A percentile compares a stretch with the other conserved stretches of the same genome.
Conservation (phyloP, 2,888 invertebrate species). For the Escarpia spicata region DNA sequence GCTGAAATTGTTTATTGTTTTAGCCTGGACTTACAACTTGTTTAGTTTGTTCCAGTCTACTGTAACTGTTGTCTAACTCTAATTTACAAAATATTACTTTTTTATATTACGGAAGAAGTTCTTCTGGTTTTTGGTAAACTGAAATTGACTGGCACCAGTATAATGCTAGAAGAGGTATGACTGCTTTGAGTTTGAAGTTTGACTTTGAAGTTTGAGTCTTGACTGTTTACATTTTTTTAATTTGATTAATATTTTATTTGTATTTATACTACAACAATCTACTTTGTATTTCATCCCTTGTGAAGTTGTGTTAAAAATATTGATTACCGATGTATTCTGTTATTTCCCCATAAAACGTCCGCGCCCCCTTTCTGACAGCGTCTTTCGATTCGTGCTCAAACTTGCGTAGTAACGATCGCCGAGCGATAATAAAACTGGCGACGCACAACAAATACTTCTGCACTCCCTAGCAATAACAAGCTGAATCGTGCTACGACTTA, state of each 20-base stretch:
- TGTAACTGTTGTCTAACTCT: too few relatives aligned
- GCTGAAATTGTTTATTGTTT: too few relatives aligned
- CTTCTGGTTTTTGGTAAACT: too few relatives aligned
- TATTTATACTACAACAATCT: background rate
- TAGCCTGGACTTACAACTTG: too few relatives aligned
- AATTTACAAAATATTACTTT: too few relatives aligned
- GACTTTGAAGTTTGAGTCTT: too few relatives aligned
- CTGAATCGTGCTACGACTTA: background rate
- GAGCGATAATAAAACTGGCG: constrained; percentile 1
- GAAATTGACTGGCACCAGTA: too few relatives aligned
- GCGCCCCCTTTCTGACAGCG: constrained; percentile 14
- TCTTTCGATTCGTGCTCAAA: background rate
- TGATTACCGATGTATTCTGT: constrained; percentile 6
- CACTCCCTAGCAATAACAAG: background rate
- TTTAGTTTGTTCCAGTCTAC: too few relatives aligned
- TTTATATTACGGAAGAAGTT: too few relatives aligned
- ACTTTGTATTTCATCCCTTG: background rate
- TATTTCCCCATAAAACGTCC: constrained; percentile 8
- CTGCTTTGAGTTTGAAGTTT: too few relatives aligned
- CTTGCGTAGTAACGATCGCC: constrained; percentile 13
- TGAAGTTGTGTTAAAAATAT: background rate
- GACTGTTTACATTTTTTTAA: too few relatives aligned
- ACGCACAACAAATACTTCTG: background rate
- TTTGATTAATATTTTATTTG: background rate
- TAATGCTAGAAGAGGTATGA: too few relatives aligned